These are phyloP conservation scores for Mythimna pallens DNA, from an alignment of 2,888 invertebrate genomes.

Conservation along the genomic window DNA sequence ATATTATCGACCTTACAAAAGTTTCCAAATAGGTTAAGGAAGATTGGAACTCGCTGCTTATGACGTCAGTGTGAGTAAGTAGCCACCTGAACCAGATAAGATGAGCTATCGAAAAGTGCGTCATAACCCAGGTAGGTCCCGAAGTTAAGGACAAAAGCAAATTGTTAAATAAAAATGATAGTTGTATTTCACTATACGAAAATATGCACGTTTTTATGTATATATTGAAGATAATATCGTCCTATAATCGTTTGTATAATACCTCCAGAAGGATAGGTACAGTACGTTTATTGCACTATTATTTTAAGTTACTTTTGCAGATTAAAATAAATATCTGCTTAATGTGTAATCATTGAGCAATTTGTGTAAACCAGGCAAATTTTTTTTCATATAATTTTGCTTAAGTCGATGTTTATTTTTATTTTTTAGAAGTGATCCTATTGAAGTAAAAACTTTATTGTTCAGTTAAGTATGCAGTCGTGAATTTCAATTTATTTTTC, in stretches of 20 bases:
- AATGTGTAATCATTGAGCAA: constrained; percentile 24
- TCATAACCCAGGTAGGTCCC: constrained; percentile 76
- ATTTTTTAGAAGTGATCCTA: neutral
- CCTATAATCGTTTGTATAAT: constrained; percentile 16
- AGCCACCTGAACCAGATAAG: constrained; percentile 78
- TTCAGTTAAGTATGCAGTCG: neutral
- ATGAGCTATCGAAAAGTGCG: constrained; percentile 74
- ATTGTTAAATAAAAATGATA: constrained; percentile 54
- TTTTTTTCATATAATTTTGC: neutral
- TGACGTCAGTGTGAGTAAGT: constrained; percentile 81
- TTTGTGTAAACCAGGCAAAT: neutral
- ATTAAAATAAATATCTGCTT: constrained; percentile 8
- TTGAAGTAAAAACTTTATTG: neutral
- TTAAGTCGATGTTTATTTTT: no score
- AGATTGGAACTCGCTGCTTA: constrained; percentile 51
- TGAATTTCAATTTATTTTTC: constrained; percentile 12
- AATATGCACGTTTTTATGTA: constrained; percentile 51
- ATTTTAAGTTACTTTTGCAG: constrained; percentile 11
- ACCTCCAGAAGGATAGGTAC: constrained; percentile 23
- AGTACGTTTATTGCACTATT: constrained; percentile 17
- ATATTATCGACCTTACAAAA: constrained; percentile 26
- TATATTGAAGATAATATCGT: constrained; percentile 22
- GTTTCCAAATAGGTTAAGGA: constrained; percentile 40
- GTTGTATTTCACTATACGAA: constrained; percentile 29
- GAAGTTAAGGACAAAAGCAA: constrained; percentile 70